Percentiles rank a stretch among this genome's conserved stretches.
phyloP scores from a whole-genome alignment of 2,113 vertebrate genomes.

The Butastur rufipennis region DNA sequence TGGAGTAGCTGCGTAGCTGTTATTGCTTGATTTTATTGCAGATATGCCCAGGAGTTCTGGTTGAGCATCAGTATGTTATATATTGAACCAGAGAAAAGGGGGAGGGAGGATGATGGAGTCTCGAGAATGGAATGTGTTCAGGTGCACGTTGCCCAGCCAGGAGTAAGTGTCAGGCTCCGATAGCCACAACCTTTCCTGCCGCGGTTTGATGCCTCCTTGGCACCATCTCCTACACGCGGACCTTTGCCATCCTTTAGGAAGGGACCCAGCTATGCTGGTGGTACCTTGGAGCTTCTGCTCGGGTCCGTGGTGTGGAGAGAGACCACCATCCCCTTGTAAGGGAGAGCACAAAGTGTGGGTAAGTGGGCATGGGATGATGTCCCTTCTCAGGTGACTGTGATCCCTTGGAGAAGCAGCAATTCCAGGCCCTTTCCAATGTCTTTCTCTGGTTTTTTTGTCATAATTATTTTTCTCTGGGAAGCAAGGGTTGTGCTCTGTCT shows the following conservation, averaged over 20 bases:
- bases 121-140: rapidly evolving
- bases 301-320: neutral
- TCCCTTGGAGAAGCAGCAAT: neutral
- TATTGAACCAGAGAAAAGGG: neutral
- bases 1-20: neutral
- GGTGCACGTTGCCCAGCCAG: neutral
- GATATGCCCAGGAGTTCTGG: neutral
- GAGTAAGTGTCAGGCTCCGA: neutral
- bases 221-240: rapidly evolving
- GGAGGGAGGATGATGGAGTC: neutral
- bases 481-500: neutral
- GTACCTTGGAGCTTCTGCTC: neutral
- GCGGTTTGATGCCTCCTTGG: neutral
- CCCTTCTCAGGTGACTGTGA: neutral
- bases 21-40: neutral
- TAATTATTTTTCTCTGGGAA: neutral
- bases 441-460: neutral
- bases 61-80: neutral
- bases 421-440: neutral
- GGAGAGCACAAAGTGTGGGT: too few relatives aligned
- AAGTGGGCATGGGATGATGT: rapidly evolving
- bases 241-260: neutral
- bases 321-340: neutral
- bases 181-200: neutral
- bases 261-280: neutral